phyloP scores from a whole-genome alignment of 2,888 invertebrate genomes.

The Belgica antarctica region DNA sequence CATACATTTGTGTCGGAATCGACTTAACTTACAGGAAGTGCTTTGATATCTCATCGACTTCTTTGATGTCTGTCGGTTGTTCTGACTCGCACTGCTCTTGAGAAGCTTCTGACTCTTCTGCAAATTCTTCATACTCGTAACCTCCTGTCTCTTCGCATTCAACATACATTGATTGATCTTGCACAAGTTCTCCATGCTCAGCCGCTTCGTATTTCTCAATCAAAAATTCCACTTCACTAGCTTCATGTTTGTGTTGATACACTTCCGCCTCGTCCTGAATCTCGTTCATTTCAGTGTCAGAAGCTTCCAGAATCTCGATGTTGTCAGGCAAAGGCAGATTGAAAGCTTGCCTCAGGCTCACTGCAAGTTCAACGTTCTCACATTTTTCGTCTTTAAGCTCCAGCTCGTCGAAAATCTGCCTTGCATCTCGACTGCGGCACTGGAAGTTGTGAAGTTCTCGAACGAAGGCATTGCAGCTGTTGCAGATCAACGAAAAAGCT shows the following conservation, averaged over 20 bases:
- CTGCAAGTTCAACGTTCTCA: background rate
- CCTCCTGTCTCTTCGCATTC: background rate
- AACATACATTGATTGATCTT: background rate
- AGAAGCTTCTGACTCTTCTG: no score
- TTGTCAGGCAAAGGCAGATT: background rate
- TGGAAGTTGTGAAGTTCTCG: background rate
- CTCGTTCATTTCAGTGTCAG: background rate
- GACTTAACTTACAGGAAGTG: no score
- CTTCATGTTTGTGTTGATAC: no score
- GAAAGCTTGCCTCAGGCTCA: background rate
- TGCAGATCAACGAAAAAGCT: background rate
- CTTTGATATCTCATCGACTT: background rate
- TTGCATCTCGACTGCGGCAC: background rate
- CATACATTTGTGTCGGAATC: background rate
- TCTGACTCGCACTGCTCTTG: background rate
- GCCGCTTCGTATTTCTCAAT: background rate
- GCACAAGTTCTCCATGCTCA: background rate
- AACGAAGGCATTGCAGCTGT: background rate
- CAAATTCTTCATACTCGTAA: background rate
- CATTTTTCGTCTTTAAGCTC: background rate
- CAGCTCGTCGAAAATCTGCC: background rate
- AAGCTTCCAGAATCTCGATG: background rate
- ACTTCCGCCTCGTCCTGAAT: background rate
- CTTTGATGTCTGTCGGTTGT: background rate
- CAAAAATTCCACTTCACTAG: slow-evolving; percentile 1